phyloP scores from a whole-genome alignment of 2,113 vertebrate species.

The Neogobius melanostomus region DNA sequence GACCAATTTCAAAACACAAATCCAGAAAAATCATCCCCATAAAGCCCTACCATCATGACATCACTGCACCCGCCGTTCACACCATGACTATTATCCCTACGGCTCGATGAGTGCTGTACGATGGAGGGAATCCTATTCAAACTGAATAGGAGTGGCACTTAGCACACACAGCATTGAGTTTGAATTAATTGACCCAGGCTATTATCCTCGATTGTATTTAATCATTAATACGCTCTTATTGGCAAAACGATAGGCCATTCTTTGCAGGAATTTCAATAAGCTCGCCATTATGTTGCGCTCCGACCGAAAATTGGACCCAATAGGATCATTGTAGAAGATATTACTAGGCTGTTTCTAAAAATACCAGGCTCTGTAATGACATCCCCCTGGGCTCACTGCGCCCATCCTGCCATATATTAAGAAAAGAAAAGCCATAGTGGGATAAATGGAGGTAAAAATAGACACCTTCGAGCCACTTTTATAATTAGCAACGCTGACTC shows the following conservation, averaged over 20 bases:
- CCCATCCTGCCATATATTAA: conserved; percentile 13
- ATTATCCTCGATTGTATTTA: neutral
- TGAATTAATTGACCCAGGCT: neutral
- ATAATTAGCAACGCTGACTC: conserved; percentile 55
- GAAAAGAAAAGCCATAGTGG: conserved; percentile 21
- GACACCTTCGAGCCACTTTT: conserved; percentile 42
- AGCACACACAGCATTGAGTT: neutral
- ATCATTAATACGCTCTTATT: neutral
- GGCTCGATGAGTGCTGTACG: neutral
- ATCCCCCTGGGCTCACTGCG: conserved; percentile 17
- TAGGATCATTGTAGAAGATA: conserved; percentile 8
- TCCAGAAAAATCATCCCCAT: no score
- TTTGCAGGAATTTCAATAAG: neutral
- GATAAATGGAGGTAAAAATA: conserved; percentile 38
- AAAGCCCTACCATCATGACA: conserved; percentile 1
- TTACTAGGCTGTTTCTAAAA: conserved; percentile 22
- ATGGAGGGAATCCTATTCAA: neutral
- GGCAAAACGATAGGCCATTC: neutral
- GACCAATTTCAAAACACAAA: no score
- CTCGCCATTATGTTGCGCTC: conserved; percentile 10
- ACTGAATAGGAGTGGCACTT: neutral
- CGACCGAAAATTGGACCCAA: conserved; percentile 3
- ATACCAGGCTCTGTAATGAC: conserved; percentile 25
- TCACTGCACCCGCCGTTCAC: conserved; percentile 12
- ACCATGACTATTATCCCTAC: neutral